Evolutionary conservation across 1,140 invertebrate genomes (phyloP).

Genomic region (Calephelis nemesis): DNA sequence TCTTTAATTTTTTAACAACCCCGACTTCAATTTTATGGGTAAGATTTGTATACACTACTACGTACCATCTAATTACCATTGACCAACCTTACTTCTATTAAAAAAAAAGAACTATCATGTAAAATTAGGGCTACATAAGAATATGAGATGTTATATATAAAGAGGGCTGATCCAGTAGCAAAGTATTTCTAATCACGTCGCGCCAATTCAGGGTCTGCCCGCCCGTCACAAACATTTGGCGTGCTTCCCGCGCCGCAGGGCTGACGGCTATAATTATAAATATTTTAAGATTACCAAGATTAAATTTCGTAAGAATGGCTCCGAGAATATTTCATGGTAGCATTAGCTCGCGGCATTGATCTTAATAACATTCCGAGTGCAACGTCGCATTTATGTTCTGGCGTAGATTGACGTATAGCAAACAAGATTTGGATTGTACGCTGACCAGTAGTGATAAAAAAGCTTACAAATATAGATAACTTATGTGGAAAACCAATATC

Average conservation of each 20-base stretch:
- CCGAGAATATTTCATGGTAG: constrained; percentile 9
- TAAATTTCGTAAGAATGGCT: constrained; percentile 14
- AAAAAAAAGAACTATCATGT: no score
- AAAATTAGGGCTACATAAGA: no score
- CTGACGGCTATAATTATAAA: constrained; percentile 30
- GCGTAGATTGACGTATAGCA: constrained; percentile 1
- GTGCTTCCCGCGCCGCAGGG: constrained; percentile 53
- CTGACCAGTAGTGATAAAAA: no score
- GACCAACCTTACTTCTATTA: no score
- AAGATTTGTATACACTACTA: no score
- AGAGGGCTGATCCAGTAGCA: constrained; percentile 21
- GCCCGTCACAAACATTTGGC: constrained; percentile 63
- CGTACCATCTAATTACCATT: no score
- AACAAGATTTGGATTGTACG: not conserved
- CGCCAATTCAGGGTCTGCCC: constrained; percentile 43
- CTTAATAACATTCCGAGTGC: constrained; percentile 9
- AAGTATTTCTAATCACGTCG: constrained; percentile 64
- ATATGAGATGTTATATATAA: not conserved
- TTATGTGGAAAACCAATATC: no score
- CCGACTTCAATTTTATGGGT: no score
- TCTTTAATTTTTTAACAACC: no score
- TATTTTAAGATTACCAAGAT: constrained; percentile 23
- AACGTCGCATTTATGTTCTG: not conserved
- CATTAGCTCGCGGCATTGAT: constrained; percentile 12
- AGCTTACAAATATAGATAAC: no score